These are phyloP conservation scores for Hemiscyllium ocellatum DNA, from an alignment of 2,113 vertebrate species.

Conservation along the genomic window DNA sequence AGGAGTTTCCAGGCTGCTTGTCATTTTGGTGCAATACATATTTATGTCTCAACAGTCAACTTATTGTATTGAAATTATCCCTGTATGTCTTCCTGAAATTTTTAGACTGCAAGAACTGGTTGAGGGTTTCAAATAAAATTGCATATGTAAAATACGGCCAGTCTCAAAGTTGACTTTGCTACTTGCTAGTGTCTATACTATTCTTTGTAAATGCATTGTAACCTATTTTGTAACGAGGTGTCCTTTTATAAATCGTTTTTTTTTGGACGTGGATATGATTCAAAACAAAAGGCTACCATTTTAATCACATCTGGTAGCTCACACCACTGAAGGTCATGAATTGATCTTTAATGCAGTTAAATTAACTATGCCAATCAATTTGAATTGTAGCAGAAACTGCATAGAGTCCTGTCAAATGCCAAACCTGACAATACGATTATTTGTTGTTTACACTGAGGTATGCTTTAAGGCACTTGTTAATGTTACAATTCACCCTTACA, in stretches of 20 bases:
- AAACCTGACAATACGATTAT: not conserved
- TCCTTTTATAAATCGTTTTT: not conserved
- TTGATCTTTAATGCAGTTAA: not conserved
- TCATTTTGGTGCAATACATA: not conserved
- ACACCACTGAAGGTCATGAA: not conserved
- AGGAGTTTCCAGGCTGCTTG: not conserved
- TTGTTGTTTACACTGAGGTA: not conserved
- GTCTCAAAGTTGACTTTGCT: not conserved
- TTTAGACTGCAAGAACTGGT: not conserved
- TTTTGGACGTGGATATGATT: not conserved
- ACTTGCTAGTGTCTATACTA: not conserved
- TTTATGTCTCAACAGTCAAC: not conserved
- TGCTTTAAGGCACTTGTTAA: not conserved
- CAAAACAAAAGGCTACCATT: not conserved
- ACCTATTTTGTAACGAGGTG: not conserved
- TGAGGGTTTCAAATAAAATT: not conserved
- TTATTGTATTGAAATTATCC: not conserved
- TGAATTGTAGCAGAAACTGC: not conserved
- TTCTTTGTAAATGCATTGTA: not conserved
- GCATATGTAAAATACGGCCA: not conserved
- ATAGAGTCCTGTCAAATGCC: not conserved
- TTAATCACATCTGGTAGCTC: not conserved
- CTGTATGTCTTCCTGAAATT: not conserved
- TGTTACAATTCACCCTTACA: not conserved
- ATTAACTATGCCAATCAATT: not conserved